Base-by-base conservation (phyloP, 1,140 invertebrate genomes). In the Lanistes nyassanus region DNA sequence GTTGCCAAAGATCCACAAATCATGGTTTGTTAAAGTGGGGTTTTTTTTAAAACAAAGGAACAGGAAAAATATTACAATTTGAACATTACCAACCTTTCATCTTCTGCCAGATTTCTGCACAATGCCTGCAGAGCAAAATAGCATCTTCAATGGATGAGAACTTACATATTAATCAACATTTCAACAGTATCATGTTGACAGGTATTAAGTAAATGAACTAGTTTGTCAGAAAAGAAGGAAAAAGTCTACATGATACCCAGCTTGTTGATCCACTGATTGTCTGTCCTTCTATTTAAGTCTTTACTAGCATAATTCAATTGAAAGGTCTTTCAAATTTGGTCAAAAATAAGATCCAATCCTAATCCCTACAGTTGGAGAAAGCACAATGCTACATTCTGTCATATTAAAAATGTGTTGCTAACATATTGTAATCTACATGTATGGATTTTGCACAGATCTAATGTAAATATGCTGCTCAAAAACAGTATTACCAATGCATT, bases 81-180 rank as follows among this genome's bases (percentile, higher is more conserved):
- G 26, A 53, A 31, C 34, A 70, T 31, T 13, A 62, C 69, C 55
- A 26, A 76, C 75, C 68, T 62, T 66, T 71, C 68, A 16, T 76
- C n/a, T 60, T 56, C 34, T 3, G 69, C 42, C 2, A 76, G 69
- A 39, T 71, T 76, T 51, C 42, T 39, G 34, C 39, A 51, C 67
- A 76, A 36, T 64, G 39, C 39, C 58, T 71, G 58, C 19, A 13
- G 55, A 53, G 21, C 34, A 76, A 62, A 47, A 47, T 37, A 75
- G 13, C 23, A 9, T 11, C n/a, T 34, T 16, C 19, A 29, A 26
- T n/a, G 29, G 16, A 19, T 19, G 42, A 0, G 5, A 71, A n/a
- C 69, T 4, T 4, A 23, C 1, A 26, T 29, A 37, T 9, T 36
- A n/a, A 31, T 55, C 34, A 31, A 29, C 16, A 53, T 53, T 3